Percentiles rank a stretch among this genome's conserved stretches.
Conservation (phyloP, 2,888 invertebrate genomes). For the Erynnis tages region DNA sequence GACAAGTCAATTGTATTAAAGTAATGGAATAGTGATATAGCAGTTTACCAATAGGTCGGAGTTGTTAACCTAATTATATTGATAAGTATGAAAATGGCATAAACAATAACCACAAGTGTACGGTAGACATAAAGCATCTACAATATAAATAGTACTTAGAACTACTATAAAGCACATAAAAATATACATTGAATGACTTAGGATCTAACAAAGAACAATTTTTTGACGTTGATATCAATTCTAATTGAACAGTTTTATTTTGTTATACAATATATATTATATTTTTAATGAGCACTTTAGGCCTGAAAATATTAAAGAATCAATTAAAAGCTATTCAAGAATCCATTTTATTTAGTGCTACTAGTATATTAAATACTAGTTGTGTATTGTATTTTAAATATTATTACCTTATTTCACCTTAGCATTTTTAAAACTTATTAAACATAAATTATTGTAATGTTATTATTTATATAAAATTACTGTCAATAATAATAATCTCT, state of each 20-base stretch:
- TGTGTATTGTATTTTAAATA: too few species aligned
- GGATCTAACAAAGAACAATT: constrained; percentile 21
- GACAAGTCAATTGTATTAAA: neutral
- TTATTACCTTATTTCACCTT: too few species aligned
- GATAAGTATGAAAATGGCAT: constrained; percentile 15
- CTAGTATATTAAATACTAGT: too few species aligned
- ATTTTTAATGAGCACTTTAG: constrained; percentile 19
- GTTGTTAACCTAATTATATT: neutral
- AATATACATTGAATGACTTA: constrained; percentile 36
- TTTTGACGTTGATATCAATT: constrained; percentile 25
- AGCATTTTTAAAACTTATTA: too few species aligned
- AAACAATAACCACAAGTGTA: constrained; percentile 11
- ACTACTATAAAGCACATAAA: constrained; percentile 37
- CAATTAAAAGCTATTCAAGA: neutral
- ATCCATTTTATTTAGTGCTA: neutral
- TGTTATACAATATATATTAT: neutral
- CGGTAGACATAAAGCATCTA: neutral
- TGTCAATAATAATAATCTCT: neutral
- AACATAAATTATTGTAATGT: too few species aligned
- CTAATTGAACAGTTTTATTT: constrained; percentile 32
- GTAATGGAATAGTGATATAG: constrained; percentile 5
- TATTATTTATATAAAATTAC: neutral
- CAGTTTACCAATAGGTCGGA: constrained; percentile 1
- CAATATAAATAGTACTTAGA: constrained; percentile 21
- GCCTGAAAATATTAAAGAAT: constrained; percentile 1